Evolutionary conservation across 1,140 invertebrate species (phyloP).

Genomic region (Batillaria attramentaria): DNA sequence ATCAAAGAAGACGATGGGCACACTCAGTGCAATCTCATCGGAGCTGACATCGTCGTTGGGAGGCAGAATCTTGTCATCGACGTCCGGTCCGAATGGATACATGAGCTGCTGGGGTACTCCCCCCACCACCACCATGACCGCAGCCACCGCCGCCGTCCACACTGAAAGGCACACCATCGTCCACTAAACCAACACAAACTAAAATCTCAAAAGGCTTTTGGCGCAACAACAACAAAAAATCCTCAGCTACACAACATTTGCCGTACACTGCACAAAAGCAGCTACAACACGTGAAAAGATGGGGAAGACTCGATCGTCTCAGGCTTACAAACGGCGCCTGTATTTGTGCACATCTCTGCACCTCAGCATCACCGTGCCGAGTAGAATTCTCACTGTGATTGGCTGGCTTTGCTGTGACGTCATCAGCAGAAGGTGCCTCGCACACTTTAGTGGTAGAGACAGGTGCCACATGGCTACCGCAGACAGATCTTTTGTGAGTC

Average conservation of each 20-base stretch:
- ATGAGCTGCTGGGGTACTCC: constrained; percentile 42
- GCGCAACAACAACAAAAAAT: neutral
- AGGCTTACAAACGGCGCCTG: neutral
- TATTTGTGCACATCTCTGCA: neutral
- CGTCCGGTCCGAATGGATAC: constrained; percentile 45
- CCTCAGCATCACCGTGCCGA: neutral
- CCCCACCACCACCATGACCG: neutral
- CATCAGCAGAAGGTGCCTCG: too few relatives aligned
- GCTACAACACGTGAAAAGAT: too few relatives aligned
- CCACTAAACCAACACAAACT: neutral
- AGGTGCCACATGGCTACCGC: too few relatives aligned
- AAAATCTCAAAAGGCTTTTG: neutral
- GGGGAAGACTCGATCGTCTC: neutral
- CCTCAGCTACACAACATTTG: too few relatives aligned
- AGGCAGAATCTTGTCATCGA: constrained; percentile 39
- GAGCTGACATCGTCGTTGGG: constrained; percentile 70
- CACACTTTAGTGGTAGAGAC: too few relatives aligned
- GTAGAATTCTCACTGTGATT: neutral
- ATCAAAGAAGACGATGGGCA: constrained; percentile 82
- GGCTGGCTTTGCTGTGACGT: neutral
- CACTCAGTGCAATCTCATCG: constrained; percentile 73
- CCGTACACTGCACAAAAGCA: too few relatives aligned
- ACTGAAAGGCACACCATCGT: neutral
- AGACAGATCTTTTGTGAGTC: too few relatives aligned
- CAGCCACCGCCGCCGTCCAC: neutral